Evolutionary conservation across 2,888 invertebrate genomes (phyloP).

Genomic region (Epinotia ramella): DNA sequence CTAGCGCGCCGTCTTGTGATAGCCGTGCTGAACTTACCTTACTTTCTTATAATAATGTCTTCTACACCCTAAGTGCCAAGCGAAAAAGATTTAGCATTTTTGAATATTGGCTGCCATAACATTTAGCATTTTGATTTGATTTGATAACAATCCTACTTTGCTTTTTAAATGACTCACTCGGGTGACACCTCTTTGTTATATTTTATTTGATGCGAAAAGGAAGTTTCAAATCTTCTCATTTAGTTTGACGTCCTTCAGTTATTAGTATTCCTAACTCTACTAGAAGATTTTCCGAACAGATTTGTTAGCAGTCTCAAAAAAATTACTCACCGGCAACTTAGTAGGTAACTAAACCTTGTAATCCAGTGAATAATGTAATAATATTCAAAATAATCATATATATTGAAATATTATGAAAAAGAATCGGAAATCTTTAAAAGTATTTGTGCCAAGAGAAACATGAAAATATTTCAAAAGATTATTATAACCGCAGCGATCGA

Average conservation of each 20-base stretch:
- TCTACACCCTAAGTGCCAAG: too few species aligned
- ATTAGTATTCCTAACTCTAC: neutral
- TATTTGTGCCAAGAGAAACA: conserved; percentile 1
- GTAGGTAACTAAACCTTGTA: neutral
- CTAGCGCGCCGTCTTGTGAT: too few species aligned
- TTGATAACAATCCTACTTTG: too few species aligned
- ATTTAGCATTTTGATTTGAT: too few species aligned
- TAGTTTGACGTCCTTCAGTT: conserved; percentile 21
- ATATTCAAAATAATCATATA: neutral
- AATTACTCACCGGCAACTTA: too few species aligned
- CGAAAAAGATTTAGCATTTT: too few species aligned
- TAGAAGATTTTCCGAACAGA: neutral
- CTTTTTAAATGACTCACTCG: too few species aligned
- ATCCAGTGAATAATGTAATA: neutral
- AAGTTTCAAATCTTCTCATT: conserved; percentile 52
- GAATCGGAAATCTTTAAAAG: neutral
- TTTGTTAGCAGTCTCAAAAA: neutral
- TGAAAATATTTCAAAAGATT: conserved; percentile 43
- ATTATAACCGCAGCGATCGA: conserved; percentile 48
- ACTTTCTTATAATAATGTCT: too few species aligned
- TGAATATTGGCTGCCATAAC: too few species aligned
- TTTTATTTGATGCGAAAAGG: conserved; percentile 58
- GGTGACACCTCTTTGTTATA: conserved; percentile 73
- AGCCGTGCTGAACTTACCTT: too few species aligned
- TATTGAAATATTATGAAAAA: neutral